Base-by-base conservation (phyloP, 2,888 invertebrate genomes). In the Tetanocera ferruginea region DNA sequence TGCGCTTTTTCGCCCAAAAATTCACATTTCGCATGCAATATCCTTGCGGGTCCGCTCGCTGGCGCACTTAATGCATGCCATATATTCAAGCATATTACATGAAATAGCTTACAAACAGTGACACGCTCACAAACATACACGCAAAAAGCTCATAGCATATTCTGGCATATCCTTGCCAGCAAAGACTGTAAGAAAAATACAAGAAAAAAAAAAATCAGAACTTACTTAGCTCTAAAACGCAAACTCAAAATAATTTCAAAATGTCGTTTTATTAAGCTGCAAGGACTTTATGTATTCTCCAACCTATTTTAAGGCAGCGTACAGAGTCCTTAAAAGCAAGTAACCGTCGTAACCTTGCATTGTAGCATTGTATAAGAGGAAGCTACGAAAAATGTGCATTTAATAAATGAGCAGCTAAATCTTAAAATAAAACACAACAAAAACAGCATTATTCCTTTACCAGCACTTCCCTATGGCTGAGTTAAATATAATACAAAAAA, bases 191-290 rank as follows among this genome's bases (percentile, higher is more conserved):
- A 28, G 57, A 60, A 11, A 4, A 19, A 25, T 2, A 19, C 23
- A 60, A 23, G 25, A 28, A 9, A 3, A n/a, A 23, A 1, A 5
- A 6, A 9, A 19, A 2, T 11, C 55, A n/a, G 14, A 19, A 55
- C 55, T n/a, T 23, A 60, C 57, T 19, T 23, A 31, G 64, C 17
- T 19, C 25, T 37, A 55, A 67, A 71, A 72, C 52, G 62, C 52
- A 71, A 72, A 74, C 73, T 43, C 74, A 49, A 77, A 67, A 74
- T 77, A 77, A 73, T 77, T 74, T 69, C 69, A 43, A 74, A 74
- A 77, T 74, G 77, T 74, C 77, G 74, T 69, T 77, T 57, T 67
- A 43, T 74, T 73, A 74, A 69, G 69, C 69, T 74, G 76, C 69
- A 28, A 62, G 70, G 62, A 69, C 70, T 75, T 76, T 76, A 76